A percentile compares a stretch with the other conserved stretches of the same genome.
Conservation (phyloP, 2,888 invertebrate genomes). For the Cheilosia vernalis region DNA sequence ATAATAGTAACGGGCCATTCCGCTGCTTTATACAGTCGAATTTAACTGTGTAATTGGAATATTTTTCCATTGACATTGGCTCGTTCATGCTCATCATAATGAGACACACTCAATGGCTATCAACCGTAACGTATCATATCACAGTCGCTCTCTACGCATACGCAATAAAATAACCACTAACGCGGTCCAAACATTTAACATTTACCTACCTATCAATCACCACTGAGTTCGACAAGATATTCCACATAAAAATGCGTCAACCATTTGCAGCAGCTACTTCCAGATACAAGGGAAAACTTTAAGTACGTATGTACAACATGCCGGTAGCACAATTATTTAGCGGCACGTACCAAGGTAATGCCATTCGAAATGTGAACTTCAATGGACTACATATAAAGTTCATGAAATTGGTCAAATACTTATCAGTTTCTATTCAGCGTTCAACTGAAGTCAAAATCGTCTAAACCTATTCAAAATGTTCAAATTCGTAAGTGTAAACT, state of each 20-base stretch:
- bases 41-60: conserved; percentile 2
- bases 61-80: conserved; percentile 41
- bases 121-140: not conserved
- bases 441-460: conserved; percentile 24
- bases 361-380: conserved; percentile 15
- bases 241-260: too few relatives aligned
- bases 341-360: conserved; percentile 50
- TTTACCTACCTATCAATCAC: too few relatives aligned
- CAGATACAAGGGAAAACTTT: too few relatives aligned
- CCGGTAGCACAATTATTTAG: not conserved
- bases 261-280: too few relatives aligned
- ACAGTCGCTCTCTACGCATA: too few relatives aligned
- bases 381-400: conserved; percentile 39
- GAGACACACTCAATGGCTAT: not conserved
- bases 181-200: too few relatives aligned
- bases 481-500: conserved; percentile 61
- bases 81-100: not conserved
- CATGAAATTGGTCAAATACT: not conserved
- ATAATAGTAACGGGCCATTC: too few relatives aligned
- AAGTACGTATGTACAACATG: not conserved
- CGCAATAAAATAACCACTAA: too few relatives aligned
- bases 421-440: conserved; percentile 60
- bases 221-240: too few relatives aligned
- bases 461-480: conserved; percentile 48
- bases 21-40: too few relatives aligned